A percentile compares a stretch with the other conserved stretches of the same genome.
Evolutionary conservation across 2,797 vertebrate genomes (phyloP).

Genomic region (Pangasius krempfi): DNA sequence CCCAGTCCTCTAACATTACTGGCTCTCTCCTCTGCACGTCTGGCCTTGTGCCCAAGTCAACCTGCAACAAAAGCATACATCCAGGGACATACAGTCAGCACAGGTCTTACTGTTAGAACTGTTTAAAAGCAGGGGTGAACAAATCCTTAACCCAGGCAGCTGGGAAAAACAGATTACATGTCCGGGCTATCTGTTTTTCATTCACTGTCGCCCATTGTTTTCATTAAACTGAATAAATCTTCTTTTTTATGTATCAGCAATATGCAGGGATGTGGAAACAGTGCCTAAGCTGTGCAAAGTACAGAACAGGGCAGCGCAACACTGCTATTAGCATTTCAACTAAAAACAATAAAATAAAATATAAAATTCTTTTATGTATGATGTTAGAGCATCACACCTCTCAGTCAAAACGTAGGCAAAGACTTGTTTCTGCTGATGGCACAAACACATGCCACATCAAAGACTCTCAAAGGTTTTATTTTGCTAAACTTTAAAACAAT

Average conservation of each 20-base stretch:
- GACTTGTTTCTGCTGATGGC: background rate
- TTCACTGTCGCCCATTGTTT: background rate
- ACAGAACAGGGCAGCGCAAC: background rate
- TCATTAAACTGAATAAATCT: background rate
- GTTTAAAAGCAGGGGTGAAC: background rate
- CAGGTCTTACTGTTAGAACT: background rate
- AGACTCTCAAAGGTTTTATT: background rate
- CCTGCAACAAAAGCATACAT: slow-evolving; percentile 69
- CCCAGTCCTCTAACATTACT: slow-evolving; percentile 86
- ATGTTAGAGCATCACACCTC: background rate
- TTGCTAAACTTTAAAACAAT: background rate
- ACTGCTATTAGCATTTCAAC: background rate
- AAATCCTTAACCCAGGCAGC: background rate
- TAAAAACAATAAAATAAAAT: background rate
- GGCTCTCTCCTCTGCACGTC: slow-evolving; percentile 83
- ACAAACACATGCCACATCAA: background rate
- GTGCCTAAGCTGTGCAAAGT: background rate
- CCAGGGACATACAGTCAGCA: background rate
- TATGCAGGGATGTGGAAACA: background rate
- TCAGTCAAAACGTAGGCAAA: background rate
- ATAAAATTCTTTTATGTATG: background rate
- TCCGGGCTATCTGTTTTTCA: background rate
- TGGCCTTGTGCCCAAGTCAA: slow-evolving; percentile 87
- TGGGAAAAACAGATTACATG: background rate
- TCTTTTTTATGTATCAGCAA: background rate